Evolutionary conservation across 2,888 invertebrate species (phyloP).

Genomic region (Hyposoter dolosus): DNA sequence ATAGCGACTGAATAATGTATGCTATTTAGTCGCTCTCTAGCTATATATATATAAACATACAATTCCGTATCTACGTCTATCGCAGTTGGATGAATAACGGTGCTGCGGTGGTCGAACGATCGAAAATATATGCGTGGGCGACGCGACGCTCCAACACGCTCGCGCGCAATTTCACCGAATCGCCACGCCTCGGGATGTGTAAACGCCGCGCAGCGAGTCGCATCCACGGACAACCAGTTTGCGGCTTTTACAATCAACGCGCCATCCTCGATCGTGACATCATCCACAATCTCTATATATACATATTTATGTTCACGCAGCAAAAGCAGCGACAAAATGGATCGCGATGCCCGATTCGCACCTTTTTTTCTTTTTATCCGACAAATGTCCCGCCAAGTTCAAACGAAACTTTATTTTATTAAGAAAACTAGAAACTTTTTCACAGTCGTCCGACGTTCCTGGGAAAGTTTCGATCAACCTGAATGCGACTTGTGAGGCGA

Average conservation of each 20-base stretch:
- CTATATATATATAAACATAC: slow-evolving; percentile 28
- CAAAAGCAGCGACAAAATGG: neutral
- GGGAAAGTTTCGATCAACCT: no score
- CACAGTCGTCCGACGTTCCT: no score
- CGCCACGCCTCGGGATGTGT: slow-evolving; percentile 64
- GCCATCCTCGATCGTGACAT: slow-evolving; percentile 4
- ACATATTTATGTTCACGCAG: neutral
- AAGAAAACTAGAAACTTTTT: no score
- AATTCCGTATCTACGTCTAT: slow-evolving; percentile 38
- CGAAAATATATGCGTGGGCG: slow-evolving; percentile 45
- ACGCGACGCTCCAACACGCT: slow-evolving; percentile 52
- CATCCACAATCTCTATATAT: neutral
- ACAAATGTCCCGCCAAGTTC: neutral
- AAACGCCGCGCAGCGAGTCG: slow-evolving; percentile 40
- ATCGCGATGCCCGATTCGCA: neutral
- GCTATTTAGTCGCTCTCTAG: slow-evolving; percentile 77
- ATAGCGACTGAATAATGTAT: slow-evolving; percentile 83
- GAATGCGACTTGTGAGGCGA: no score
- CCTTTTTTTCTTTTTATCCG: neutral
- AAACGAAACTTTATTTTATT: neutral
- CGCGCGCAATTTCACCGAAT: slow-evolving; percentile 62
- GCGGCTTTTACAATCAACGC: slow-evolving; percentile 62
- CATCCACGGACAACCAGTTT: slow-evolving; percentile 64
- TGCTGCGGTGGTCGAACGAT: slow-evolving; percentile 28
- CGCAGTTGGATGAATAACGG: slow-evolving; percentile 59